Conservation (phyloP, 2,113 vertebrate species). For the Varanus komodoensis region DNA sequence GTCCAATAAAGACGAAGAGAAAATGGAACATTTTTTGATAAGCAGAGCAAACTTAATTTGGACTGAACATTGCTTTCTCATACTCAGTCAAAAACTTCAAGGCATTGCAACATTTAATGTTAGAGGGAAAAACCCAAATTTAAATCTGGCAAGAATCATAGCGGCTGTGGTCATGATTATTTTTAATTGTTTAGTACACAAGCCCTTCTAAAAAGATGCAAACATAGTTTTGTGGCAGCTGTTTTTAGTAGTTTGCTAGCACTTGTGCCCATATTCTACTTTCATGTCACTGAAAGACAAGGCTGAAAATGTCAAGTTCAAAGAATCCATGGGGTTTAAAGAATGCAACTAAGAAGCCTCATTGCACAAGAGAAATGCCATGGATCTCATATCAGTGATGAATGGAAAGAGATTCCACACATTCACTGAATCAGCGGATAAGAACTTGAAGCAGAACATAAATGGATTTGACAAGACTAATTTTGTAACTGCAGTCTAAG, state of each 20-base stretch:
- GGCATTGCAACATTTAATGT: neutral
- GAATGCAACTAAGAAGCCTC: neutral
- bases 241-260: neutral
- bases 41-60: neutral
- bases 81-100: neutral
- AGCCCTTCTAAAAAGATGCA: neutral
- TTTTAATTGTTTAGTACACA: neutral
- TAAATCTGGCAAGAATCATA: neutral
- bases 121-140: neutral
- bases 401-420: slow-evolving; percentile 1
- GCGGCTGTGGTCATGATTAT: neutral
- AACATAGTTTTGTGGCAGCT: neutral
- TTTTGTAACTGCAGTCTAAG: neutral
- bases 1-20: neutral
- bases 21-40: neutral
- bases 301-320: neutral
- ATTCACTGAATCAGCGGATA: neutral
- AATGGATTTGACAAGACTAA: slow-evolving; percentile 14
- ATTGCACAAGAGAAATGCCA: neutral
- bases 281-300: neutral
- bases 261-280: neutral
- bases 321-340: neutral
- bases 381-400: neutral
- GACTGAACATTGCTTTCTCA: neutral
- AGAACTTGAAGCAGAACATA: slow-evolving; percentile 2